These are phyloP conservation scores for Cryptotermes secundus DNA, from an alignment of 1,140 invertebrate genomes.

Conservation along the genomic window DNA sequence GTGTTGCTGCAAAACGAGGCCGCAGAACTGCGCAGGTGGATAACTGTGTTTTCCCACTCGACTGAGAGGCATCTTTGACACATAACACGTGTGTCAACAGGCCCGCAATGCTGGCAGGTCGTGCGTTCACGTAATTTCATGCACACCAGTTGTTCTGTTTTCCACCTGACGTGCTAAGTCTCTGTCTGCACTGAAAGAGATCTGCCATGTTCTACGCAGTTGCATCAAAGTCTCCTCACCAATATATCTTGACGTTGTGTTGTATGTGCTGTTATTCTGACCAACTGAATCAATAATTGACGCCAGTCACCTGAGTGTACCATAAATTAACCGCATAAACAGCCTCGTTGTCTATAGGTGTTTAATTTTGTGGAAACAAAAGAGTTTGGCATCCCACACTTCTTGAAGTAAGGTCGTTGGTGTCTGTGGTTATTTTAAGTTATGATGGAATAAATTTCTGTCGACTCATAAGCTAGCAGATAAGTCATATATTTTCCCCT, in stretches of 20 bases:
- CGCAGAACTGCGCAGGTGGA: not conserved
- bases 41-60: not conserved
- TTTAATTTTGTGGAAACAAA: conserved; percentile 6
- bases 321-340: not conserved
- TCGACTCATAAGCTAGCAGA: no score
- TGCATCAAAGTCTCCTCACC: not conserved
- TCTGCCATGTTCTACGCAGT: not conserved
- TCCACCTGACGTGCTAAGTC: not conserved
- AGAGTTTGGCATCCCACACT: not conserved
- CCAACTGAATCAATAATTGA: conserved; percentile 13
- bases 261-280: not conserved
- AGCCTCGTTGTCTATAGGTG: not conserved
- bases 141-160: not conserved
- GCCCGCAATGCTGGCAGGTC: not conserved
- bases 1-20: not conserved
- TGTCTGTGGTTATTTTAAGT: not conserved
- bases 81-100: conserved; percentile 18
- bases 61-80: conserved; percentile 3
- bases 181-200: not conserved
- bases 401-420: not conserved
- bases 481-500: no score
- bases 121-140: conserved; percentile 5
- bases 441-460: not conserved
- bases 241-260: not conserved
- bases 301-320: not conserved